phyloP scores from a whole-genome alignment of 1,140 invertebrate genomes.

The Babylonia areolata region DNA sequence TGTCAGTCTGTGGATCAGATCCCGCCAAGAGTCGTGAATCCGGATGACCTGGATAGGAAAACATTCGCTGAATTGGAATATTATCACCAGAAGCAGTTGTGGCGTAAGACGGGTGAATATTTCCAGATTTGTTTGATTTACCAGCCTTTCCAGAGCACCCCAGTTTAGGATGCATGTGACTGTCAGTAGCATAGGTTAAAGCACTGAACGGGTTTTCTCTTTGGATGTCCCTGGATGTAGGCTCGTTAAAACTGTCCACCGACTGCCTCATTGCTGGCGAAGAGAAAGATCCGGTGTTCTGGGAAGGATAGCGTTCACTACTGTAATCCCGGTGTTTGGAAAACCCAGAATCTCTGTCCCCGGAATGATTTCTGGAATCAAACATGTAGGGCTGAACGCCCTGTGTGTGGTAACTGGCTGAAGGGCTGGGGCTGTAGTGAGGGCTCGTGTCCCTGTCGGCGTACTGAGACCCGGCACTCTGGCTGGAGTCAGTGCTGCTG shows the following conservation, averaged over 20 bases:
- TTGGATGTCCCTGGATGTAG: neutral
- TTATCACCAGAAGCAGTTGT: neutral
- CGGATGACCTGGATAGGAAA: neutral
- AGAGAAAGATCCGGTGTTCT: neutral
- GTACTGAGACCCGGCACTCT: conserved; percentile 5
- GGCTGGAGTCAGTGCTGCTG: neutral
- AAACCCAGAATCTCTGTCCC: neutral
- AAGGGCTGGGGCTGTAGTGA: neutral
- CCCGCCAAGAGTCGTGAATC: neutral
- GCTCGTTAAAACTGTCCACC: neutral
- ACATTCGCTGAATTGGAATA: neutral
- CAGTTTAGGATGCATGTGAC: neutral
- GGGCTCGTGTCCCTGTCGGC: conserved; percentile 12
- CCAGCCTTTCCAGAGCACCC: neutral
- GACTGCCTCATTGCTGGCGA: neutral
- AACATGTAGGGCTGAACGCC: neutral
- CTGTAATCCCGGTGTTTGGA: conserved; percentile 7
- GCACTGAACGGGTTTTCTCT: neutral
- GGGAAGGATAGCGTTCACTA: neutral
- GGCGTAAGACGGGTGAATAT: neutral
- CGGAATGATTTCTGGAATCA: neutral
- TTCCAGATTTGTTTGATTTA: neutral
- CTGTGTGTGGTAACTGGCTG: neutral
- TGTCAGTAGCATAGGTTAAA: neutral
- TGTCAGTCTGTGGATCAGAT: neutral